phyloP scores from a whole-genome alignment of 2,888 invertebrate genomes.

The Pherbina coryleti region DNA sequence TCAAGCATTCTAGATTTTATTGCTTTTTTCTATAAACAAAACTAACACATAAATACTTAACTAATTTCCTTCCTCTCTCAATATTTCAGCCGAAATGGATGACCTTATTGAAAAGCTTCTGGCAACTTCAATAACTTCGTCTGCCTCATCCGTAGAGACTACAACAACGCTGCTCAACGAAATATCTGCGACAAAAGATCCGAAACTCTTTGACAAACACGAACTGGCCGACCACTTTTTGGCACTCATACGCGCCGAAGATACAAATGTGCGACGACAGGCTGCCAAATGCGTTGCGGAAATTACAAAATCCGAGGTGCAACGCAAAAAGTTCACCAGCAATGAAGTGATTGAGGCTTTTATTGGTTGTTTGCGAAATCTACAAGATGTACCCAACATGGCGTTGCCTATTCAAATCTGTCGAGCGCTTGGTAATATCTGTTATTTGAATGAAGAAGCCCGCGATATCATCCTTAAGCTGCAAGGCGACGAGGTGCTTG shows the following conservation, averaged over 20 bases:
- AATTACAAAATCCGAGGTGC: constrained; percentile 82
- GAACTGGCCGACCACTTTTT: constrained; percentile 66
- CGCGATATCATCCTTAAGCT: constrained; percentile 71
- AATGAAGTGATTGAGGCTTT: constrained; percentile 74
- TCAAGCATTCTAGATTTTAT: background rate
- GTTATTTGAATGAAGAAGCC: constrained; percentile 85
- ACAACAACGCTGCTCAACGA: constrained; percentile 62
- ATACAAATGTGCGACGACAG: constrained; percentile 71
- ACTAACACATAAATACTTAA: no score
- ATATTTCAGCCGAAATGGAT: constrained; percentile 65
- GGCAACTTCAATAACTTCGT: constrained; percentile 59
- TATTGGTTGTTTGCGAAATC: constrained; percentile 71
- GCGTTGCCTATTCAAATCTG: constrained; percentile 80
- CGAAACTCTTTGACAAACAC: constrained; percentile 66
- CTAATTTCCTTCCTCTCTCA: background rate
- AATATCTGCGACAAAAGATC: constrained; percentile 66
- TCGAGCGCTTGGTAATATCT: constrained; percentile 88
- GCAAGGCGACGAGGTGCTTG: constrained; percentile 71
- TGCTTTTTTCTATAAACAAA: background rate
- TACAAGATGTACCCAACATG: constrained; percentile 60
- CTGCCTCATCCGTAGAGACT: constrained; percentile 49
- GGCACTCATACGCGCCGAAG: constrained; percentile 64
- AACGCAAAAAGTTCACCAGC: constrained; percentile 79
- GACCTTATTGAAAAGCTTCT: constrained; percentile 67
- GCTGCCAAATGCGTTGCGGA: constrained; percentile 84